Conservation (phyloP, 2,113 vertebrate genomes). For the Nesogale talazaci region DNA sequence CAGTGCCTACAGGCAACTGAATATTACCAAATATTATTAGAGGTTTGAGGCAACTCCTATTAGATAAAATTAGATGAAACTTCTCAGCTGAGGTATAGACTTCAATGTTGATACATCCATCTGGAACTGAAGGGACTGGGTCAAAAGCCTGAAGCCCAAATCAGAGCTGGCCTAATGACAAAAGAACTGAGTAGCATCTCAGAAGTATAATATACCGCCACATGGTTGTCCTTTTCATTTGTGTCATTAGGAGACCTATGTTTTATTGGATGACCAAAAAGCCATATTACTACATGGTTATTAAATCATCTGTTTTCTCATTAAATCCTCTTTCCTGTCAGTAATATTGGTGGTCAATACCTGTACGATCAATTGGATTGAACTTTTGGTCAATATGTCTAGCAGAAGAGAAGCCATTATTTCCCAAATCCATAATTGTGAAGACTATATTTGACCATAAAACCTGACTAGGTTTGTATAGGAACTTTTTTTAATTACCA, state of each 20-base stretch:
- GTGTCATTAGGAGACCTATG: constrained; percentile 24
- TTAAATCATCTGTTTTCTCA: constrained; percentile 34
- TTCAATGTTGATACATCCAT: neutral
- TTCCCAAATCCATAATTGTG: neutral
- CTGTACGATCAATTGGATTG: constrained; percentile 22
- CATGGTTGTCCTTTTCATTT: constrained; percentile 25
- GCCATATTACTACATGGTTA: constrained; percentile 23
- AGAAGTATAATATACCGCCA: neutral
- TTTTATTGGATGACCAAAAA: constrained; percentile 13
- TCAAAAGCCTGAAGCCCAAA: neutral
- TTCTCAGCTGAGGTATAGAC: constrained; percentile 41
- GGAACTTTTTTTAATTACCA: too few relatives aligned
- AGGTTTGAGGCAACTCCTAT: constrained; percentile 41
- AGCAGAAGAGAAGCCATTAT: neutral
- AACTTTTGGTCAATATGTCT: neutral
- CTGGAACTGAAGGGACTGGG: neutral
- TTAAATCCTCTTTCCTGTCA: constrained; percentile 29
- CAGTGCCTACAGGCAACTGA: constrained; percentile 38
- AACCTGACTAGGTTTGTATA: too few relatives aligned
- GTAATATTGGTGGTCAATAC: constrained; percentile 40
- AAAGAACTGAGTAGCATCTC: too few relatives aligned
- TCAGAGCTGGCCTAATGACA: neutral
- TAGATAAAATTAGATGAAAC: constrained; percentile 51
- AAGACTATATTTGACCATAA: neutral
- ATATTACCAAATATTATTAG: constrained; percentile 61